These are phyloP conservation scores for Vombatus ursinus DNA, from an alignment of 2,113 vertebrate species.

Conservation along the genomic window DNA sequence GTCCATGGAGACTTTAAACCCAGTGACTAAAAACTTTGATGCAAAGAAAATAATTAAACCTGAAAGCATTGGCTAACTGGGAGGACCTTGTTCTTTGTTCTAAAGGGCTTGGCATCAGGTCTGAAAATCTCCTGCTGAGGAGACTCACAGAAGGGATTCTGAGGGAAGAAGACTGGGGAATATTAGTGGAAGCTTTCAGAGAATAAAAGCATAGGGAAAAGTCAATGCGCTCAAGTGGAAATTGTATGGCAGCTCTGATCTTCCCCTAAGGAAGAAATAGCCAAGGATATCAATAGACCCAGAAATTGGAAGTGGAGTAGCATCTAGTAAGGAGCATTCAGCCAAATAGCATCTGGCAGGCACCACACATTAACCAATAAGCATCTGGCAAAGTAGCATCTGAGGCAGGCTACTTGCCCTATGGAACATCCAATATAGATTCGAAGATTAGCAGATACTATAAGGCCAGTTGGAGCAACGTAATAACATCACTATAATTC, in stretches of 20 bases:
- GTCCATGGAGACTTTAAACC: background rate
- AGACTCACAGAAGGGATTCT: background rate
- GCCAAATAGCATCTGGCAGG: background rate
- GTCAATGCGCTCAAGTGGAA: background rate
- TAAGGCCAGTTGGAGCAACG: background rate
- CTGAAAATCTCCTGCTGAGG: background rate
- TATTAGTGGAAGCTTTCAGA: background rate
- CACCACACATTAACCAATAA: background rate
- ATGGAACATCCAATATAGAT: background rate
- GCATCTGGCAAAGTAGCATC: background rate
- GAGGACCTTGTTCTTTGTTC: background rate
- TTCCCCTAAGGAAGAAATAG: background rate
- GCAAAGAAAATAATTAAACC: background rate
- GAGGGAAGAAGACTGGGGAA: background rate
- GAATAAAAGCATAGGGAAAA: background rate
- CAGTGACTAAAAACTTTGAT: background rate
- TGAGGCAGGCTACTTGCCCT: background rate
- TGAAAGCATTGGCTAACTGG: background rate
- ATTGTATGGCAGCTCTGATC: background rate
- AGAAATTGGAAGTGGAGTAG: background rate
- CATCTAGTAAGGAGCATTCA: background rate
- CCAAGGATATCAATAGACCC: background rate
- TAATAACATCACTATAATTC: background rate
- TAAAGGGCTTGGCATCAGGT: background rate
- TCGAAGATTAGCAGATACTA: background rate